Base-by-base conservation (phyloP, 2,888 invertebrate species). In the Scrobipalpa atriplicella region DNA sequence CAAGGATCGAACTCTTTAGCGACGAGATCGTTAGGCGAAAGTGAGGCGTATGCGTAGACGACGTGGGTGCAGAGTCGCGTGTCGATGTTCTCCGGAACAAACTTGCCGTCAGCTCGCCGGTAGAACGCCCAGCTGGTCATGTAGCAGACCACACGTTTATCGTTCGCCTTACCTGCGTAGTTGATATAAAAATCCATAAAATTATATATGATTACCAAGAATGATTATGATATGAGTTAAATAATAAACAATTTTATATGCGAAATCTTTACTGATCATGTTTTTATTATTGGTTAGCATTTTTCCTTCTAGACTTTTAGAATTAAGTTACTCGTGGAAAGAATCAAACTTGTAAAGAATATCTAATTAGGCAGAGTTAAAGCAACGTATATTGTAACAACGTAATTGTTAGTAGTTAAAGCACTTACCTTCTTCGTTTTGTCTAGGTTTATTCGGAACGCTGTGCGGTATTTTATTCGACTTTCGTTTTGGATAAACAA, bases 41-140 rank as follows among this genome's bases (percentile, higher is more conserved):
- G 90, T 36, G 96, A 96, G 1, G 97, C 97, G 79, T 98, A 98
- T 0, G 98, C 98, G 77, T 98, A 98, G 16, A 98, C 94, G 0
- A 98, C 89, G 75, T 98, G 97, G 0, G 98, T 98, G 81, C 99
- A 99, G 0, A 98, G 93, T 65, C 94, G 92, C 0, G 96, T 94
- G 77, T 98, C 96, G 1, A 98, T 90, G 73, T 97, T 95, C 85
- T 98, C 98, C 0, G 98, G 98, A 0, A 96, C 96, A 82, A 97
- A 98, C 84, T 96, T 96, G 5, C 96, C 97, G 66, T 96, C 96
- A 0, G 94, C 95, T 73, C 96, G 95, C 67, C 98, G 93, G 79
- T 98, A 97, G 86, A 96, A 95, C 0, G 98, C 95, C 98, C 98
- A 98, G 78, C 96, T 98, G 0, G 98, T 97, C 82, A 97, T 94